Evolutionary conservation across 2,888 invertebrate genomes (phyloP).

Genomic region (Meloe dianella): DNA sequence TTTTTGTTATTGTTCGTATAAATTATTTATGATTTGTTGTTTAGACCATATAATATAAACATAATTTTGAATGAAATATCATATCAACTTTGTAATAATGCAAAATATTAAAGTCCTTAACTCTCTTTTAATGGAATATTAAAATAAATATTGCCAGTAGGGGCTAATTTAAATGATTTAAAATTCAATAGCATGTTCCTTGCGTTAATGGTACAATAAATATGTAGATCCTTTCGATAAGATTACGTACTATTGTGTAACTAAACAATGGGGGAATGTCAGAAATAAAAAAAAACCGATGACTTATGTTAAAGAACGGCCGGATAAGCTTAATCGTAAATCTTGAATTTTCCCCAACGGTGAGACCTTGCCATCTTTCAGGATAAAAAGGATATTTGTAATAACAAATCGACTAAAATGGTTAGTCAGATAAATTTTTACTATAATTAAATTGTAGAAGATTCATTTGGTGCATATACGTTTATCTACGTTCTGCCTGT

Average conservation of each 20-base stretch:
- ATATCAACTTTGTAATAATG: conserved; percentile 12
- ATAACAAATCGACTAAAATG: background rate
- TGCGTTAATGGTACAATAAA: conserved; percentile 58
- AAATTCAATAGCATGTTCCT: conserved; percentile 57
- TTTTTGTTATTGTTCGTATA: background rate
- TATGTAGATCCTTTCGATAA: conserved; percentile 56
- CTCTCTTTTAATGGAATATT: conserved; percentile 42
- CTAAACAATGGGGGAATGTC: conserved; percentile 45
- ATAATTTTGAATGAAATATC: conserved; percentile 14
- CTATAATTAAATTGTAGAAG: background rate
- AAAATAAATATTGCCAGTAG: conserved; percentile 48
- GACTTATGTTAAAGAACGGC: conserved; percentile 34
- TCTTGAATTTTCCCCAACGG: conserved; percentile 17
- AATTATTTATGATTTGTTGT: background rate
- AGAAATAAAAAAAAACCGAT: conserved; percentile 37
- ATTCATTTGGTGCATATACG: background rate
- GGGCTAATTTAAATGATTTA: conserved; percentile 57
- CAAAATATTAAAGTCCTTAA: conserved; percentile 22
- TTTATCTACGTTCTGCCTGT: too few species aligned
- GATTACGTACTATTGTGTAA: conserved; percentile 52
- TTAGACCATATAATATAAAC: background rate
- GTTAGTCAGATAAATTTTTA: background rate
- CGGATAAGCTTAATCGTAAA: conserved; percentile 22
- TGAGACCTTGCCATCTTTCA: background rate
- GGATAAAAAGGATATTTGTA: background rate